phyloP scores from a whole-genome alignment of 2,888 invertebrate genomes.

The Caenorhabditis sp. region DNA sequence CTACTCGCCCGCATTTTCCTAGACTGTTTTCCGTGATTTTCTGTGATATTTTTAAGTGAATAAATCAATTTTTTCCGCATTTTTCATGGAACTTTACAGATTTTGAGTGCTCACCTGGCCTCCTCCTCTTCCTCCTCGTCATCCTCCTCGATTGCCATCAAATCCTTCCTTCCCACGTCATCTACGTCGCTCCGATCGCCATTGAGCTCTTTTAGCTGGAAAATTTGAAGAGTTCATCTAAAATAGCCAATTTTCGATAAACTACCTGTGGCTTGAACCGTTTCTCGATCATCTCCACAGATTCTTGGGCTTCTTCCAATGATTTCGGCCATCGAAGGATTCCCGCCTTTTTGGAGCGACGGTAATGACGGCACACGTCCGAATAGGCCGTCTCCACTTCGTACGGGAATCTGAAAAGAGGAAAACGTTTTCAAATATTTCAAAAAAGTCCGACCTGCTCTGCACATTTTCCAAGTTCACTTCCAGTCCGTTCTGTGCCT shows the following conservation, averaged over 20 bases:
- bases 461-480: background rate
- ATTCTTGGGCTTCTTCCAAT: conserved; percentile 46
- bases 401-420: conserved; percentile 38
- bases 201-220: conserved; percentile 21
- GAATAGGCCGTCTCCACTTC: conserved; percentile 40
- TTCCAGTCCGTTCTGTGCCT: background rate
- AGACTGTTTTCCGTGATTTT: conserved; percentile 28
- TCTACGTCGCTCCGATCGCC: conserved; percentile 13
- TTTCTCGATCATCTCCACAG: conserved; percentile 30
- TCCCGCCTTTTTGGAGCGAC: conserved; percentile 2
- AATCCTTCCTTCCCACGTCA: background rate
- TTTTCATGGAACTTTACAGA: no score
- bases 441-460: conserved; percentile 1
- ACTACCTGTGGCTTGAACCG: conserved; percentile 29
- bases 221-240: background rate
- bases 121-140: conserved; percentile 42
- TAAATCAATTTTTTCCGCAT: conserved; percentile 13
- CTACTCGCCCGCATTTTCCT: background rate
- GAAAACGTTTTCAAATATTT: background rate
- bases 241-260: background rate
- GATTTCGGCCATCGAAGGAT: conserved; percentile 30
- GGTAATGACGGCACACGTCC: conserved; percentile 21
- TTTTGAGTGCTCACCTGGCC: no score
- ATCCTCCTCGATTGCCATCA: conserved; percentile 46
- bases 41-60: conserved; percentile 6